phyloP scores from a whole-genome alignment of 2,113 vertebrate genomes.

The Passer montanus region DNA sequence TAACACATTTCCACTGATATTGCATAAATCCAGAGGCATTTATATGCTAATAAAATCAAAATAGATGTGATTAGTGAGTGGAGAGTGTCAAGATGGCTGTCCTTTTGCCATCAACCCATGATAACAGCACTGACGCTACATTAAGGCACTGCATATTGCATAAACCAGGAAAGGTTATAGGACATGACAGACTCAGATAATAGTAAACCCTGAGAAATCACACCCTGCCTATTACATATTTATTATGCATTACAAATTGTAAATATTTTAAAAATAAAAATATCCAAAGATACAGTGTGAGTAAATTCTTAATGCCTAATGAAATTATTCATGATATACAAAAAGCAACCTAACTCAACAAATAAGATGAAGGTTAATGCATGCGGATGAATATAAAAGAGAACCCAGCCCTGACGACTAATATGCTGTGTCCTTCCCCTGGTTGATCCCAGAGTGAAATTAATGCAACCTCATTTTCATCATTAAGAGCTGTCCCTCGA shows the following conservation, averaged over 20 bases:
- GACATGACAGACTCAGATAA: constrained; percentile 76
- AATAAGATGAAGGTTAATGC: constrained; percentile 83
- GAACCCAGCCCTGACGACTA: constrained; percentile 45
- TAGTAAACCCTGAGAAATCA: constrained; percentile 70
- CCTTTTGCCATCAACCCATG: constrained; percentile 75
- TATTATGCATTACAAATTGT: constrained; percentile 78
- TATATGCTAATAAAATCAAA: constrained; percentile 82
- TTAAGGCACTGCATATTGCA: constrained; percentile 73
- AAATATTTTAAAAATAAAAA: constrained; percentile 75
- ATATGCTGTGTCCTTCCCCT: constrained; percentile 58
- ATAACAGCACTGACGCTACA: constrained; percentile 69
- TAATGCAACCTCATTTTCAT: constrained; percentile 65
- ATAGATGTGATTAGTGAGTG: constrained; percentile 75
- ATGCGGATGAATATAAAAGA: constrained; percentile 73
- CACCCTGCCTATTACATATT: constrained; percentile 74
- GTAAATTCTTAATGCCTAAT: constrained; percentile 79
- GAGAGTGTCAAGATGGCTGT: constrained; percentile 76
- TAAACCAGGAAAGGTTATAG: constrained; percentile 75
- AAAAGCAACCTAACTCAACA: constrained; percentile 76
- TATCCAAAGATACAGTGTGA: constrained; percentile 65
- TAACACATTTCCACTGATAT: constrained; percentile 69
- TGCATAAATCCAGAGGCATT: constrained; percentile 72
- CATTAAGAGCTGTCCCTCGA: constrained; percentile 38
- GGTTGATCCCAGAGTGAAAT: constrained; percentile 65
- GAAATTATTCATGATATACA: constrained; percentile 83